phyloP scores from a whole-genome alignment of 2,888 invertebrate genomes.

The Drosophila longiperda region DNA sequence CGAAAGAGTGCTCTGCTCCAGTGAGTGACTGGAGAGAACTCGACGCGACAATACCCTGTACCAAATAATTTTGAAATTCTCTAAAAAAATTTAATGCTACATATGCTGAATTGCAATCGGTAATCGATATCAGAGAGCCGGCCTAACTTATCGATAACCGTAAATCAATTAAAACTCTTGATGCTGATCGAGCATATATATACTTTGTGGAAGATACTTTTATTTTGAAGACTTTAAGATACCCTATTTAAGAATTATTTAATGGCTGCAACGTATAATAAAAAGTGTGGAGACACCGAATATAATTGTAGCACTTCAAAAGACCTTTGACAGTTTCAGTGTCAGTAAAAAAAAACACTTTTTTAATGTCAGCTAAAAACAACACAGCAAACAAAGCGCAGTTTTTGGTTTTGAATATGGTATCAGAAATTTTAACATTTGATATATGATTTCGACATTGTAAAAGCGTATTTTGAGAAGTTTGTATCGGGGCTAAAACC shows the following conservation, averaged over 20 bases:
- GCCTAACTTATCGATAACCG: background rate
- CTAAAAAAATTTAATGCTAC: background rate
- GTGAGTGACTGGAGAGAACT: too few relatives aligned
- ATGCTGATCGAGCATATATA: background rate
- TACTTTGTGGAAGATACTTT: background rate
- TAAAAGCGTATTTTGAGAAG: slow-evolving; percentile 5
- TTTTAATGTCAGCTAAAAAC: slow-evolving; percentile 8
- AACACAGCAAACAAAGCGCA: slow-evolving; percentile 8
- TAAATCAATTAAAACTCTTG: background rate
- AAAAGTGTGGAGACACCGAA: background rate
- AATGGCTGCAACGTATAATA: background rate
- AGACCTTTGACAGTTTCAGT: background rate
- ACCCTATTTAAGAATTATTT: background rate
- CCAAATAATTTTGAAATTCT: background rate
- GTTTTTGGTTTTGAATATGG: background rate
- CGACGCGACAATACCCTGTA: background rate
- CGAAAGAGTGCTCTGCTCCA: background rate
- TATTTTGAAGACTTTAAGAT: background rate
- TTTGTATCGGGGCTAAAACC: slow-evolving; percentile 20
- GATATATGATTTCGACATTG: background rate
- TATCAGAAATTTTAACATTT: background rate
- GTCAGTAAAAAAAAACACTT: background rate
- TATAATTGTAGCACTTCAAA: background rate
- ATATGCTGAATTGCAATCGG: background rate
- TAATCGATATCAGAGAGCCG: background rate